Conservation (phyloP, 2,888 invertebrate species). For the Yponomeuta malinellus region DNA sequence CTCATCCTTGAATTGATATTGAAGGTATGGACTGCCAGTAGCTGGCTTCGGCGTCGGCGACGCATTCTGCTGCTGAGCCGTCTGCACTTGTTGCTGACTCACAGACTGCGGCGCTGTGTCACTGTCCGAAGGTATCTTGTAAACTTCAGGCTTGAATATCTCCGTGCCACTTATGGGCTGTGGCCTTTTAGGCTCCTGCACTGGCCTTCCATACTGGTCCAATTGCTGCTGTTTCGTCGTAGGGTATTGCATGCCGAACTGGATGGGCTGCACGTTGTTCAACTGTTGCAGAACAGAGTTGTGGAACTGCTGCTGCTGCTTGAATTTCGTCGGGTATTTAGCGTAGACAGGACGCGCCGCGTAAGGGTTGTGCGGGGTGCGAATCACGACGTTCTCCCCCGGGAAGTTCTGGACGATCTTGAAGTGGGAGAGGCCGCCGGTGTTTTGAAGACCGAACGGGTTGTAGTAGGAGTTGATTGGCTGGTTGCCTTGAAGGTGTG, state of each 20-base stretch:
- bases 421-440: slow-evolving; percentile 48
- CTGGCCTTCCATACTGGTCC: slow-evolving; percentile 50
- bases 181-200: slow-evolving; percentile 34
- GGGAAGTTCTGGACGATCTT: slow-evolving; percentile 64
- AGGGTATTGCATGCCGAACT: slow-evolving; percentile 30
- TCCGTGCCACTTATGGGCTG: slow-evolving; percentile 38
- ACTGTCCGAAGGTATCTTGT: slow-evolving; percentile 52
- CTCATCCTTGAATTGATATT: slow-evolving; percentile 54
- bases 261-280: slow-evolving; percentile 54
- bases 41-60: slow-evolving; percentile 17
- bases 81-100: slow-evolving; percentile 59
- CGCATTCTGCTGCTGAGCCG: slow-evolving; percentile 52
- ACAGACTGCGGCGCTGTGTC: slow-evolving; percentile 53
- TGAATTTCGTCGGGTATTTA: slow-evolving; percentile 55
- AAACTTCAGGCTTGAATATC: slow-evolving; percentile 61
- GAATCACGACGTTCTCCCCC: slow-evolving; percentile 49
- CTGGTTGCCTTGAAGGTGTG: slow-evolving; percentile 49
- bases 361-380: slow-evolving; percentile 60
- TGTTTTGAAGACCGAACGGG: slow-evolving; percentile 55
- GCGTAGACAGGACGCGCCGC: slow-evolving; percentile 50
- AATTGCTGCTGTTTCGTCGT: slow-evolving; percentile 19
- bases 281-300: slow-evolving; percentile 56
- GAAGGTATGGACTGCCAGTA: slow-evolving; percentile 43
- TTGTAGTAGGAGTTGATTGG: slow-evolving; percentile 67
- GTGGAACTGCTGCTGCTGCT: slow-evolving; percentile 49